phyloP scores from a whole-genome alignment of 1,140 invertebrate species.

The Cyclina sinensis region DNA sequence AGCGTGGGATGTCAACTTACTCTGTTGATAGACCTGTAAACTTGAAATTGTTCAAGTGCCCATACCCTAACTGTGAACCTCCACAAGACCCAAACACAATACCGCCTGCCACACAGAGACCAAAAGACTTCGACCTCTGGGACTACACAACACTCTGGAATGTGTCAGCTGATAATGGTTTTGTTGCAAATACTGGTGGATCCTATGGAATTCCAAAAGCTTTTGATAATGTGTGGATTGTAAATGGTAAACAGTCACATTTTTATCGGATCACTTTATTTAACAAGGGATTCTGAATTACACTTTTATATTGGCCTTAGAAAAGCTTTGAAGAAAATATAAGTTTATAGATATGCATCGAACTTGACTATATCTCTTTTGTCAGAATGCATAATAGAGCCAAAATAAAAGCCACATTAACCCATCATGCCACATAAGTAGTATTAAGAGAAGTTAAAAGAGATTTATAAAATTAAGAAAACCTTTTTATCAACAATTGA shows the following conservation, averaged over 20 bases:
- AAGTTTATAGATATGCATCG: too few species aligned
- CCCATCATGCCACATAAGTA: too few species aligned
- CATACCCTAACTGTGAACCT: slow-evolving; percentile 78
- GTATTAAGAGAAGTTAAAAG: too few species aligned
- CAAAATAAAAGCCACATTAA: too few species aligned
- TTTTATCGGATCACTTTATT: too few species aligned
- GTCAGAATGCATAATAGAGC: too few species aligned
- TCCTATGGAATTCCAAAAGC: slow-evolving; percentile 71
- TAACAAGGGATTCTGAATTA: too few species aligned
- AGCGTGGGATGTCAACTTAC: neutral
- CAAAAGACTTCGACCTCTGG: slow-evolving; percentile 74
- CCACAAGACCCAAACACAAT: slow-evolving; percentile 78
- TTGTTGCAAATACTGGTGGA: slow-evolving; percentile 63
- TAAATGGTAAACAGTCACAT: slow-evolving; percentile 75
- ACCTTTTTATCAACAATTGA: neutral
- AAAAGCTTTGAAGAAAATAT: too few species aligned
- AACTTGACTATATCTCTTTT: too few species aligned
- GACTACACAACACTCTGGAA: slow-evolving; percentile 49
- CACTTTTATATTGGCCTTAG: too few species aligned
- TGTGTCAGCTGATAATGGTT: slow-evolving; percentile 51
- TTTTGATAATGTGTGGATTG: slow-evolving; percentile 78
- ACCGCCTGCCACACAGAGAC: slow-evolving; percentile 64
- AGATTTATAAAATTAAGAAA: neutral
- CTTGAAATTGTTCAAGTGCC: slow-evolving; percentile 74
- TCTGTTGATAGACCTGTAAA: neutral